phyloP scores from a whole-genome alignment of 2,888 invertebrate species.

The Apocheima hispidaria region DNA sequence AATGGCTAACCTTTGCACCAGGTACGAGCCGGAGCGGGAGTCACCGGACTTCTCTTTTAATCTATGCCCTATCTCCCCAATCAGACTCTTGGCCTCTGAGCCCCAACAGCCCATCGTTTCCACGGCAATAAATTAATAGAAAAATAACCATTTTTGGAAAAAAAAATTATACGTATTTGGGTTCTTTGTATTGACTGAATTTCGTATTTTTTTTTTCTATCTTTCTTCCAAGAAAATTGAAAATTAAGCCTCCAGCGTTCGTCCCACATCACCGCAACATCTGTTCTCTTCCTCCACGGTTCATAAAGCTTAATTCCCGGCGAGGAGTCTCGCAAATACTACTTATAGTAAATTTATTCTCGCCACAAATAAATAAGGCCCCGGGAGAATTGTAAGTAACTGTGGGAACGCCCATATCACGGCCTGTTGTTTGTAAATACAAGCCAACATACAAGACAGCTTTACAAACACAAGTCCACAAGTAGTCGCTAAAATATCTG shows the following conservation, averaged over 20 bases:
- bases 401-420: constrained; percentile 57
- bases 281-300: constrained; percentile 30
- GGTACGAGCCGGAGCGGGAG: too few relatives aligned
- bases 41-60: too few relatives aligned
- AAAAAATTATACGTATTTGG: neutral
- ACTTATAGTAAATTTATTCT: constrained; percentile 71
- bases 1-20: too few relatives aligned
- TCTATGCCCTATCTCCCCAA: too few relatives aligned
- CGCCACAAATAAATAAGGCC: constrained; percentile 71
- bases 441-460: neutral
- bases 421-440: constrained; percentile 8
- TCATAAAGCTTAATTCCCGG: constrained; percentile 46
- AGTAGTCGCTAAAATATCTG: neutral
- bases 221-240: neutral
- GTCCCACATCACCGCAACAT: constrained; percentile 14
- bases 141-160: neutral
- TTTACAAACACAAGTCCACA: constrained; percentile 1
- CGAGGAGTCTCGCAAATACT: constrained; percentile 41
- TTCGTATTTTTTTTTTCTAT: neutral
- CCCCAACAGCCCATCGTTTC: too few relatives aligned
- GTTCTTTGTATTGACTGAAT: neutral
- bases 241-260: constrained; percentile 2
- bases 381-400: constrained; percentile 73
- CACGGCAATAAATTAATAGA: neutral
- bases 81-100: too few relatives aligned